These are phyloP conservation scores for Siderastrea radians DNA, from an alignment of 92 coral and sea anemone genomes.

Conservation along the genomic window DNA sequence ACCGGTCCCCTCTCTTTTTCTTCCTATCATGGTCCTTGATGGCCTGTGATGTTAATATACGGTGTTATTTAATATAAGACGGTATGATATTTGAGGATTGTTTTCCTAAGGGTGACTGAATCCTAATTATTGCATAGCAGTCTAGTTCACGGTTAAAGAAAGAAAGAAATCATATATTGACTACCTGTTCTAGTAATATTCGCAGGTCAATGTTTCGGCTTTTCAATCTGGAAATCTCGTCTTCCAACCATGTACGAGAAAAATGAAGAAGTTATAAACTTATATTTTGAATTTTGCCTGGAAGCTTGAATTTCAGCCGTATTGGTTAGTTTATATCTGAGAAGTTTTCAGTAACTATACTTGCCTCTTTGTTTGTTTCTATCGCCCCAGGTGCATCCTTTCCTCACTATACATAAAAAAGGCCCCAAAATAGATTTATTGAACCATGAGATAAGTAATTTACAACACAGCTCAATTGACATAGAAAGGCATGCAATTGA, in stretches of 20 bases:
- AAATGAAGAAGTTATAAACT: neutral
- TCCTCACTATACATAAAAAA: neutral
- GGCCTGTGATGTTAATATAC: neutral
- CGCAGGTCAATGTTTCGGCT: neutral
- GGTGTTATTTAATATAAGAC: neutral
- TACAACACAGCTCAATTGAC: no score
- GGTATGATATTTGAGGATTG: neutral
- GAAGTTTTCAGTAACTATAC: no score
- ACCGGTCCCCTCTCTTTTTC: neutral
- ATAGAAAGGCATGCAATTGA: no score
- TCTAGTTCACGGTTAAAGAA: neutral
- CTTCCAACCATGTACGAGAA: neutral
- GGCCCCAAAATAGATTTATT: no score
- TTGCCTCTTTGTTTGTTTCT: neutral
- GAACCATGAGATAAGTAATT: no score
- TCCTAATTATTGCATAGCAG: neutral
- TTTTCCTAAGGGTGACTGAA: neutral
- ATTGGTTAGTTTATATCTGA: neutral
- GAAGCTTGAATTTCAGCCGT: neutral
- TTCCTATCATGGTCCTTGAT: neutral
- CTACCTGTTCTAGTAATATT: neutral
- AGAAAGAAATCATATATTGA: no score
- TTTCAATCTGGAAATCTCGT: neutral
- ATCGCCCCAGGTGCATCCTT: neutral
- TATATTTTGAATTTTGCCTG: neutral